Percentiles rank a stretch among this genome's conserved stretches.
phyloP scores from a whole-genome alignment of 2,888 invertebrate genomes.

The Sphaerophoria rueppellii region DNA sequence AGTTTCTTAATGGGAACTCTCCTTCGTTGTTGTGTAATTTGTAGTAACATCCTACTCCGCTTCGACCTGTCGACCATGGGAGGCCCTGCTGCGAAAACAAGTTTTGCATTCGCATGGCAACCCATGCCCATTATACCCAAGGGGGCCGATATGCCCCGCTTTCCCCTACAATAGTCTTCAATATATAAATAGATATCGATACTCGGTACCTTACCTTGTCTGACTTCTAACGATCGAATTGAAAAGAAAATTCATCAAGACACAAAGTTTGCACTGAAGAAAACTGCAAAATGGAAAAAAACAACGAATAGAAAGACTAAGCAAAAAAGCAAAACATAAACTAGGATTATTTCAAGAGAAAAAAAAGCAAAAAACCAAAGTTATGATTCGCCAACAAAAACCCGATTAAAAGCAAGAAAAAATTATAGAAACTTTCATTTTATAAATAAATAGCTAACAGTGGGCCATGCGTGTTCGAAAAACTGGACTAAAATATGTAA shows the following conservation, averaged over 20 bases:
- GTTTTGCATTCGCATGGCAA: too few relatives aligned
- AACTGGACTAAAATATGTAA: background rate
- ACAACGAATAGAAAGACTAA: background rate
- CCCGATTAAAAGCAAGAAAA: constrained; percentile 43
- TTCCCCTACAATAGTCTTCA: constrained; percentile 1
- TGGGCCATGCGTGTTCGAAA: background rate
- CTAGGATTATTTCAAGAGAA: constrained; percentile 40
- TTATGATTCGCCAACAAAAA: constrained; percentile 15
- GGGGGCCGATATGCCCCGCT: too few relatives aligned
- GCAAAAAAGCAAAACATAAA: constrained; percentile 11
- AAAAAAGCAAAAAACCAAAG: constrained; percentile 19
- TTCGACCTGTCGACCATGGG: too few relatives aligned
- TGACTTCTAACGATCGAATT: constrained; percentile 49
- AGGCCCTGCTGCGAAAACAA: too few relatives aligned
- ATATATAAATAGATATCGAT: background rate
- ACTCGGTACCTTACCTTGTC: constrained; percentile 21
- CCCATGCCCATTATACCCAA: too few relatives aligned
- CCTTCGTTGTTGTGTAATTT: too few relatives aligned
- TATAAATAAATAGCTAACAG: constrained; percentile 38
- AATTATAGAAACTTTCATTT: constrained; percentile 69
- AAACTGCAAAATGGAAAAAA: constrained; percentile 36
- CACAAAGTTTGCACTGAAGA: constrained; percentile 15
- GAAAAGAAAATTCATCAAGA: constrained; percentile 68
- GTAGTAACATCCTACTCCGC: too few relatives aligned
- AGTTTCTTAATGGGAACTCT: too few relatives aligned